Percentiles rank a stretch among this genome's conserved stretches.
phyloP scores from a whole-genome alignment of 1,140 invertebrate genomes.

The Andrena cerasifolii region DNA sequence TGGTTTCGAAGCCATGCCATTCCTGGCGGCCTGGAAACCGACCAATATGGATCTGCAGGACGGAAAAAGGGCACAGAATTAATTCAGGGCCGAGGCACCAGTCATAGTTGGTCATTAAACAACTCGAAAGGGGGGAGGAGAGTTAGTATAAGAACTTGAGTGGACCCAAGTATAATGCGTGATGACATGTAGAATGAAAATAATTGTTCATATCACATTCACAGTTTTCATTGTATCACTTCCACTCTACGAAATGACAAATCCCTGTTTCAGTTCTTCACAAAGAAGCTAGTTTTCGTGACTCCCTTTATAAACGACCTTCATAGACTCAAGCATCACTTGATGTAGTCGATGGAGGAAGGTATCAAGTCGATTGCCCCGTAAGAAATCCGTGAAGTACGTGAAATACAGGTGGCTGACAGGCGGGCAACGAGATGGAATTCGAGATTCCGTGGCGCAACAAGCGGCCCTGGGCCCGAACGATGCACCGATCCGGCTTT shows the following conservation, averaged over 20 bases:
- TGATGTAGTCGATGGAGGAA: too few species aligned
- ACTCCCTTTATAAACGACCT: too few species aligned
- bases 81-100: not conserved
- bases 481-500: constrained; percentile 44
- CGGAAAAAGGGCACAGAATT: not conserved
- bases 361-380: not conserved
- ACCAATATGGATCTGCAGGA: not conserved
- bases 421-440: constrained; percentile 1
- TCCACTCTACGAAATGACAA: too few species aligned
- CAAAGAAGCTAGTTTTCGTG: too few species aligned
- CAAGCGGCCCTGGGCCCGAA: constrained; percentile 60
- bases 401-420: constrained; percentile 4
- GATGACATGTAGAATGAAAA: too few species aligned
- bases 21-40: not conserved
- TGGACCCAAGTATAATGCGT: too few species aligned
- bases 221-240: too few species aligned
- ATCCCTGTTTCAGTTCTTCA: too few species aligned
- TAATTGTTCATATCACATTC: too few species aligned
- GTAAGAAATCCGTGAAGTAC: too few species aligned
- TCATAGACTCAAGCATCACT: not conserved
- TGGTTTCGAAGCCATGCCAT: not conserved
- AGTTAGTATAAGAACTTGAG: too few species aligned
- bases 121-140: too few species aligned
- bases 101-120: not conserved
- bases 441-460: constrained; percentile 43